phyloP scores from a whole-genome alignment of 2,113 vertebrate species.

The Ovibos moschatus region DNA sequence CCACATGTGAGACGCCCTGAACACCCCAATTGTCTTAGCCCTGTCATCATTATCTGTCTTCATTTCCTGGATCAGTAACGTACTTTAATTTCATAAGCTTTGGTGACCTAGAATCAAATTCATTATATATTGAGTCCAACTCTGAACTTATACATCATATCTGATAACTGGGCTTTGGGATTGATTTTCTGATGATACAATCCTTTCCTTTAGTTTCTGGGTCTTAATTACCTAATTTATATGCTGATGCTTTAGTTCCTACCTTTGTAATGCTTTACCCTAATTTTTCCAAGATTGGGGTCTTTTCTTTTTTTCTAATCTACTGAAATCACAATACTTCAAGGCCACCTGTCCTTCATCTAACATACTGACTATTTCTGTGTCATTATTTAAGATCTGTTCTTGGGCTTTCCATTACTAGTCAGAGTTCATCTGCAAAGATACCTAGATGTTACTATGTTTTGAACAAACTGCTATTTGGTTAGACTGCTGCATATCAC shows the following conservation, averaged over 20 bases:
- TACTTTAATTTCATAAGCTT: neutral
- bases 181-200: neutral
- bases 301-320: neutral
- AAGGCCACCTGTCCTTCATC: neutral
- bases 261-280: neutral
- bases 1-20: neutral
- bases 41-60: neutral
- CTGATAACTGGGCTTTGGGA: neutral
- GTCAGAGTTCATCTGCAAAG: neutral
- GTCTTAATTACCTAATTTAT: neutral
- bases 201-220: neutral
- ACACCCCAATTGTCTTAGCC: neutral
- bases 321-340: neutral
- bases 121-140: neutral
- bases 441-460: neutral
- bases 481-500: neutral
- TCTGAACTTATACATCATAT: neutral
- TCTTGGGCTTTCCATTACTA: neutral
- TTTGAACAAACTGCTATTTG: neutral
- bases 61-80: neutral
- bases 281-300: neutral
- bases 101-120: neutral
- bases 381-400: neutral
- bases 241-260: neutral
- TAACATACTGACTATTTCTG: neutral